These are phyloP conservation scores for Trogon surrucura DNA, from an alignment of 2,113 vertebrate genomes.

Conservation along the genomic window DNA sequence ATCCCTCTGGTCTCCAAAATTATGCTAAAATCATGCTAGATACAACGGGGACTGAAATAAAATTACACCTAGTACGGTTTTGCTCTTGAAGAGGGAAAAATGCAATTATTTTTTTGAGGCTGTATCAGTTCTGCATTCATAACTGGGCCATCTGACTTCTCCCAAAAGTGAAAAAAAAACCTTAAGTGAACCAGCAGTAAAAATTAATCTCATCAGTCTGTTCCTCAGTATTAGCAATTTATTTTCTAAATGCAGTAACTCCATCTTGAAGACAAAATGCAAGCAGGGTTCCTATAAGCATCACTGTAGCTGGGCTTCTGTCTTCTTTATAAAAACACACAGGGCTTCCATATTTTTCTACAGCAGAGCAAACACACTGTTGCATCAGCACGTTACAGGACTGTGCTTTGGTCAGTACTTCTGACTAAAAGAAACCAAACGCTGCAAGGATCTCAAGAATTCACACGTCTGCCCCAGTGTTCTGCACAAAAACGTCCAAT, in stretches of 20 bases:
- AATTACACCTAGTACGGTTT: not conserved
- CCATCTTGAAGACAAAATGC: not conserved
- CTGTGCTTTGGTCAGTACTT: not conserved
- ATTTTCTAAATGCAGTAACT: not conserved
- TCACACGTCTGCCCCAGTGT: not conserved
- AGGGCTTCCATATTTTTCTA: not conserved
- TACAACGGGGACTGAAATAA: not conserved
- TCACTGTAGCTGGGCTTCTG: not conserved
- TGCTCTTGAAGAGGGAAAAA: not conserved
- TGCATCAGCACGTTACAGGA: not conserved
- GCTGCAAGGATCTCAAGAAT: not conserved
- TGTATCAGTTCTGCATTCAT: not conserved
- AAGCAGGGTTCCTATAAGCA: not conserved
- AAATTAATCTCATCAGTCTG: not conserved
- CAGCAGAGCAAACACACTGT: not conserved
- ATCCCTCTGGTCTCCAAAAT: not conserved
- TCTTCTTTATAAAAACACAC: not conserved
- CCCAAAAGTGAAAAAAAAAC: not conserved
- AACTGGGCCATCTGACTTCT: conserved; percentile 24
- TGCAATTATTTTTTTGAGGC: not conserved
- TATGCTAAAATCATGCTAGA: not conserved
- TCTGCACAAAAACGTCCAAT: not conserved
- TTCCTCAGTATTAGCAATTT: not conserved
- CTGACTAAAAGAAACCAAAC: not conserved
- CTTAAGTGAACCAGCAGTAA: not conserved